Evolutionary conservation across 2,113 vertebrate genomes (phyloP).

Genomic region (Cygnus buccinator): DNA sequence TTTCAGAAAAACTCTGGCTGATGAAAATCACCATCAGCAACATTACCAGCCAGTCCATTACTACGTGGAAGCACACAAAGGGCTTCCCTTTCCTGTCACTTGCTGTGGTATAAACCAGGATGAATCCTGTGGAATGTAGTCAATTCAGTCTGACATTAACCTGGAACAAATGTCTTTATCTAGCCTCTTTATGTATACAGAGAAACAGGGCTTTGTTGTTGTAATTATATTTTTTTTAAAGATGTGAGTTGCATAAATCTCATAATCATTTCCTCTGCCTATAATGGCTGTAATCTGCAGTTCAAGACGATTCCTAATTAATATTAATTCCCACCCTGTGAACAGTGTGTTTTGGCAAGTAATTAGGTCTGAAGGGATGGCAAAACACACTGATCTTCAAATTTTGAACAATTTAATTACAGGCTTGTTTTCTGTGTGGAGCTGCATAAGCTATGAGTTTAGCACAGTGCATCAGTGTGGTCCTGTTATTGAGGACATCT

Average conservation of each 20-base stretch:
- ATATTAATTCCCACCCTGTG: slow-evolving; percentile 56
- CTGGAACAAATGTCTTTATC: neutral
- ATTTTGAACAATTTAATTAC: slow-evolving; percentile 69
- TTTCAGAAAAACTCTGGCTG: neutral
- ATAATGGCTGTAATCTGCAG: slow-evolving; percentile 43
- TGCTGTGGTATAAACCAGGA: neutral
- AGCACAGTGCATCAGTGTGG: neutral
- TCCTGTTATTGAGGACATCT: neutral
- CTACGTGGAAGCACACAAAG: neutral
- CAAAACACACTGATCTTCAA: slow-evolving; percentile 61
- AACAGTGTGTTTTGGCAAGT: slow-evolving; percentile 62
- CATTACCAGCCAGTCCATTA: neutral
- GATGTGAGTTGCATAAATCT: slow-evolving; percentile 48
- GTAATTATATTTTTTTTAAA: slow-evolving; percentile 41
- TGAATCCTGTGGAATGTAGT: neutral
- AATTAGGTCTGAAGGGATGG: slow-evolving; percentile 63
- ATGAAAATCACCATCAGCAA: neutral
- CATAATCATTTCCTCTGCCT: slow-evolving; percentile 53
- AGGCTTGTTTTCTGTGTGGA: slow-evolving; percentile 47
- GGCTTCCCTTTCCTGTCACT: neutral
- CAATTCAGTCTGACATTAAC: neutral
- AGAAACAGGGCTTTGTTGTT: slow-evolving; percentile 27
- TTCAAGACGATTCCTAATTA: slow-evolving; percentile 60
- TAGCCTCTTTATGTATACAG: neutral
- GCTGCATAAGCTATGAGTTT: neutral